Evolutionary conservation across 2,888 invertebrate species (phyloP).

Genomic region (Slavum lentiscoides): DNA sequence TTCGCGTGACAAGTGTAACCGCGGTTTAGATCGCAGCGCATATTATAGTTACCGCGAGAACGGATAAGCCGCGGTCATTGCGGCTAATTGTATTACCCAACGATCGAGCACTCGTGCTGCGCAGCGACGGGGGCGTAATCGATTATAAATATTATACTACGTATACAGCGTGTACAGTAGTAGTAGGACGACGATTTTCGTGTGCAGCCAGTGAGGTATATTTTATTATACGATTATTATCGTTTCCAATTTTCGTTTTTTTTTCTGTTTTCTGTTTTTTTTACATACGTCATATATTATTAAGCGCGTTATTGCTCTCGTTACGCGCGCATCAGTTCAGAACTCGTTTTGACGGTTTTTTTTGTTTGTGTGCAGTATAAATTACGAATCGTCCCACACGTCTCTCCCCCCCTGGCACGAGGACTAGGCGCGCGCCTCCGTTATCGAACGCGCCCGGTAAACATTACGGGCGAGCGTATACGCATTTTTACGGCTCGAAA

Average conservation of each 20-base stretch:
- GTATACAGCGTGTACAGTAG: too few species aligned
- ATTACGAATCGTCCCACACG: background rate
- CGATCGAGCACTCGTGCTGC: background rate
- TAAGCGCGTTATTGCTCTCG: background rate
- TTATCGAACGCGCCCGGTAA: too few species aligned
- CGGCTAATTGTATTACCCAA: background rate
- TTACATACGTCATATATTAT: too few species aligned
- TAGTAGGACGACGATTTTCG: slow-evolving; percentile 8
- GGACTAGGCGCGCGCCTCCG: too few species aligned
- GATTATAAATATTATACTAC: slow-evolving; percentile 4
- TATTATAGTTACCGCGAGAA: background rate
- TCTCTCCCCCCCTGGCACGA: slow-evolving; percentile 3
- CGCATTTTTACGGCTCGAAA: background rate
- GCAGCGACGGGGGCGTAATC: slow-evolving; percentile 10
- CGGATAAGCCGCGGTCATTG: background rate
- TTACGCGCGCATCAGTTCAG: background rate
- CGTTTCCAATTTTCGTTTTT: background rate
- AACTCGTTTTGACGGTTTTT: background rate
- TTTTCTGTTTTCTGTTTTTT: background rate
- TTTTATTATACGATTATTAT: background rate
- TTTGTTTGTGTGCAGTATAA: background rate
- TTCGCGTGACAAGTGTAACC: slow-evolving; percentile 14
- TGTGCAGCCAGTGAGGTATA: background rate
- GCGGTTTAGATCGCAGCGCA: too few species aligned
- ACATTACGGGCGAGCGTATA: too few species aligned